Percentiles rank a stretch among this genome's conserved stretches.
These are phyloP conservation scores for Peromyscus maniculatus DNA, from an alignment of 2,113 vertebrate species.

Conservation along the genomic window DNA sequence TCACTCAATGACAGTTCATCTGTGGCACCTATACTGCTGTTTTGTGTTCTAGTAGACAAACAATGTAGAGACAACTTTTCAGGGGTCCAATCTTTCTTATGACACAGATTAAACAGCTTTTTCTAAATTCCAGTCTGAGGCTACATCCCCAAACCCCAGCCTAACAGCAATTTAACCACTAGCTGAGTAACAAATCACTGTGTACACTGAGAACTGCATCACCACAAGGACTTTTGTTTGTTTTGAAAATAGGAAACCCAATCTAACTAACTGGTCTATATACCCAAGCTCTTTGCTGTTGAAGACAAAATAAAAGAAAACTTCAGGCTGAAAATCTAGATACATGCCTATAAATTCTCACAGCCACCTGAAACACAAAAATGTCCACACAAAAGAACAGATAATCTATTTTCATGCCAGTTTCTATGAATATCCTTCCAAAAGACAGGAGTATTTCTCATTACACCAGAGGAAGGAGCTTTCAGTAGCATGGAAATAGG, in stretches of 20 bases:
- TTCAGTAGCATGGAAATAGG: neutral
- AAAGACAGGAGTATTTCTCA: neutral
- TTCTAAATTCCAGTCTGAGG: neutral
- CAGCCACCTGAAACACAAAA: neutral
- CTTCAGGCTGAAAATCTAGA: neutral
- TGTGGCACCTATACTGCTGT: neutral
- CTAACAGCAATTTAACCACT: constrained; percentile 8
- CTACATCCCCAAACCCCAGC: neutral
- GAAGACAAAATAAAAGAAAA: neutral
- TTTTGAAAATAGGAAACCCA: neutral
- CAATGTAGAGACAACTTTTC: neutral
- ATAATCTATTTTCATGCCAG: neutral
- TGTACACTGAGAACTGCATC: neutral
- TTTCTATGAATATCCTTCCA: constrained; percentile 13
- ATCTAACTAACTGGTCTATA: constrained; percentile 1
- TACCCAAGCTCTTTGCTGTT: neutral
- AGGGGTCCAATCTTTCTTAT: neutral
- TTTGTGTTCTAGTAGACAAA: constrained; percentile 1
- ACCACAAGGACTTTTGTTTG: neutral
- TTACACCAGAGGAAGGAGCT: neutral
- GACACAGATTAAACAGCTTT: constrained; percentile 14
- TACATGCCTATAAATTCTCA: neutral
- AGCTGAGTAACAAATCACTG: neutral
- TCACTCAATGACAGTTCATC: neutral
- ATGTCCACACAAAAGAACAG: constrained; percentile 7